A percentile compares a stretch with the other conserved stretches of the same genome.
Conservation (phyloP, 1,140 invertebrate genomes). For the Drusus annulatus region DNA sequence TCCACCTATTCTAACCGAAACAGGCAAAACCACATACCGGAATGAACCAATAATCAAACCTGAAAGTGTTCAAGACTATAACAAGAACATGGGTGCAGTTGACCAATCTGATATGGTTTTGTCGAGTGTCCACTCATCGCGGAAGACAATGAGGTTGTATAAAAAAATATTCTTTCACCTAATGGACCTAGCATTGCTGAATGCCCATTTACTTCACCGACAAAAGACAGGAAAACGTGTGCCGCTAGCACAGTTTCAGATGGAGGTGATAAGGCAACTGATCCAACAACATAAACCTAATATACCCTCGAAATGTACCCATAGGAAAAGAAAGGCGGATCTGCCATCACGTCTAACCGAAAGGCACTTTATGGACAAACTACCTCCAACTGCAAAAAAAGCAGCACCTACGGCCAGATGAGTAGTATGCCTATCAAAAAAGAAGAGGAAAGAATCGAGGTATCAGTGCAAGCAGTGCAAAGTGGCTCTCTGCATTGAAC, state of each 20-base stretch:
- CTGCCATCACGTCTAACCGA: slow-evolving; percentile 43
- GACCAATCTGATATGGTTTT: slow-evolving; percentile 49
- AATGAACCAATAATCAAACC: slow-evolving; percentile 53
- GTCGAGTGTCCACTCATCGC: slow-evolving; percentile 31
- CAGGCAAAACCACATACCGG: slow-evolving; percentile 49
- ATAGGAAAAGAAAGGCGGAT: slow-evolving; percentile 40
- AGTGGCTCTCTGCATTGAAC: slow-evolving; percentile 48
- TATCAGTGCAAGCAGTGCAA: slow-evolving; percentile 47
- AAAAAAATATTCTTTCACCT: slow-evolving; percentile 47
- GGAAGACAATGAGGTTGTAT: slow-evolving; percentile 47
- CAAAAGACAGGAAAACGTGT: slow-evolving; percentile 43
- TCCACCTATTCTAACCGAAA: slow-evolving; percentile 33
- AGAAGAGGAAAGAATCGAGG: slow-evolving; percentile 49
- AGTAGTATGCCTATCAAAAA: slow-evolving; percentile 45
- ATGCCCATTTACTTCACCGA: slow-evolving; percentile 36
- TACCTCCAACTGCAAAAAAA: slow-evolving; percentile 43
- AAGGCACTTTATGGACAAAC: slow-evolving; percentile 48
- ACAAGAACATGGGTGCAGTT: slow-evolving; percentile 58
- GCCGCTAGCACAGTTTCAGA: slow-evolving; percentile 44
- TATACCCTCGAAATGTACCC: slow-evolving; percentile 9
- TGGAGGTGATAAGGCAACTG: slow-evolving; percentile 49
- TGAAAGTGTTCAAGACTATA: slow-evolving; percentile 59
- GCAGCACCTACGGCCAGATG: slow-evolving; percentile 27
- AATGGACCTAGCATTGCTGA: slow-evolving; percentile 43
- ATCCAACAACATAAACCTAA: slow-evolving; percentile 33